These are phyloP conservation scores for Orchesellides sinensis DNA, from an alignment of 2,888 invertebrate species.

Conservation along the genomic window DNA sequence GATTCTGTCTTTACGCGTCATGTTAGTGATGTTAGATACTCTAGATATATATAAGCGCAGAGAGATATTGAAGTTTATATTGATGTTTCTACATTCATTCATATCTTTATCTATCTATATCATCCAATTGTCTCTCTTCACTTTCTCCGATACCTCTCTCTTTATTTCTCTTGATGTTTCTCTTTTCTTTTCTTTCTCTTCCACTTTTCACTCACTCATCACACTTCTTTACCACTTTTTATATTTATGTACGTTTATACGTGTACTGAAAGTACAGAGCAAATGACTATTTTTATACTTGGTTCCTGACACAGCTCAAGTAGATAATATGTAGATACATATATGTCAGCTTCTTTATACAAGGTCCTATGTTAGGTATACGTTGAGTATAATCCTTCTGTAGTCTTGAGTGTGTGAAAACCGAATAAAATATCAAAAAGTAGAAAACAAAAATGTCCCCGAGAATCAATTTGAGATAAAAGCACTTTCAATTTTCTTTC, in stretches of 20 bases:
- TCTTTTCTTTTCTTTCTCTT: conserved; percentile 36
- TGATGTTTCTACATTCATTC: background rate
- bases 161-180: conserved; percentile 11
- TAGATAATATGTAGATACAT: conserved; percentile 1
- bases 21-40: too few relatives aligned
- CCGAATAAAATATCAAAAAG: conserved; percentile 74
- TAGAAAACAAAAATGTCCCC: conserved; percentile 75
- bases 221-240: conserved; percentile 34
- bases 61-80: too few relatives aligned
- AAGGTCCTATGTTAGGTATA: too few relatives aligned
- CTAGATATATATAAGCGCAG: too few relatives aligned
- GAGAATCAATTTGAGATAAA: conserved; percentile 75
- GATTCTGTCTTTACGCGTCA: conserved; percentile 1
- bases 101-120: conserved; percentile 39
- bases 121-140: conserved; percentile 48
- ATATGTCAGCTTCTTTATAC: conserved; percentile 26
- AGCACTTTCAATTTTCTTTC: conserved; percentile 75
- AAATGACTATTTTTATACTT: background rate
- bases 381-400: too few relatives aligned
- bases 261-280: background rate
- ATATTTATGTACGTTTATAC: background rate
- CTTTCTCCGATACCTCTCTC: conserved; percentile 30
- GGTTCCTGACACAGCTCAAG: background rate
- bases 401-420: conserved; percentile 71
- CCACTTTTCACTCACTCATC: conserved; percentile 46